Evolutionary conservation across 2,888 invertebrate genomes (phyloP).

Genomic region (Liodrosophila aerea): DNA sequence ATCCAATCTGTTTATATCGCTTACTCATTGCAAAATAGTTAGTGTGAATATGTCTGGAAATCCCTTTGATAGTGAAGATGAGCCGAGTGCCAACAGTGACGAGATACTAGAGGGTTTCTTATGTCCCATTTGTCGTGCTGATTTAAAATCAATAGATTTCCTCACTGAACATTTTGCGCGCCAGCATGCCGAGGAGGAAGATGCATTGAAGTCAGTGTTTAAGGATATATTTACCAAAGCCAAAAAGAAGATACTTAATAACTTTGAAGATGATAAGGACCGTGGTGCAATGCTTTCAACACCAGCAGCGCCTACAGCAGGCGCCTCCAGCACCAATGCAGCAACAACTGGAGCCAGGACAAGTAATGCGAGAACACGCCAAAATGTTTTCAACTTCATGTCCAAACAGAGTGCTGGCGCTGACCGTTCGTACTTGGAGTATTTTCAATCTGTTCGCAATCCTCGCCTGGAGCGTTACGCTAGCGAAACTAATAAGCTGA

Average conservation of each 20-base stretch:
- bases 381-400: conserved; percentile 77
- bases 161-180: conserved; percentile 95
- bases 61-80: conserved; percentile 78
- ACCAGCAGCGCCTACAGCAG: conserved; percentile 5
- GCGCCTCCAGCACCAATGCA: conserved; percentile 3
- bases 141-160: conserved; percentile 91
- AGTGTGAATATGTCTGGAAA: conserved; percentile 62
- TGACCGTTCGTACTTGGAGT: conserved; percentile 86
- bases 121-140: conserved; percentile 96
- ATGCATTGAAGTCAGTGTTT: conserved; percentile 88
- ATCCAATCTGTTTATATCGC: neutral
- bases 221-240: conserved; percentile 94
- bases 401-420: conserved; percentile 82
- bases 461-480: conserved; percentile 92
- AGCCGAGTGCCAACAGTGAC: conserved; percentile 81
- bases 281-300: conserved; percentile 44
- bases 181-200: conserved; percentile 93
- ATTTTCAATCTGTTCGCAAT: conserved; percentile 88
- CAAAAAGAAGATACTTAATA: conserved; percentile 91
- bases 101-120: conserved; percentile 95
- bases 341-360: conserved; percentile 12
- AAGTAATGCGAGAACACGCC: conserved; percentile 63
- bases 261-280: conserved; percentile 86
- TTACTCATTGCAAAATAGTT: conserved; percentile 29
- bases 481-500: conserved; percentile 96